Base-by-base conservation (phyloP, 2,113 vertebrate genomes). In the Pelobates fuscus region DNA sequence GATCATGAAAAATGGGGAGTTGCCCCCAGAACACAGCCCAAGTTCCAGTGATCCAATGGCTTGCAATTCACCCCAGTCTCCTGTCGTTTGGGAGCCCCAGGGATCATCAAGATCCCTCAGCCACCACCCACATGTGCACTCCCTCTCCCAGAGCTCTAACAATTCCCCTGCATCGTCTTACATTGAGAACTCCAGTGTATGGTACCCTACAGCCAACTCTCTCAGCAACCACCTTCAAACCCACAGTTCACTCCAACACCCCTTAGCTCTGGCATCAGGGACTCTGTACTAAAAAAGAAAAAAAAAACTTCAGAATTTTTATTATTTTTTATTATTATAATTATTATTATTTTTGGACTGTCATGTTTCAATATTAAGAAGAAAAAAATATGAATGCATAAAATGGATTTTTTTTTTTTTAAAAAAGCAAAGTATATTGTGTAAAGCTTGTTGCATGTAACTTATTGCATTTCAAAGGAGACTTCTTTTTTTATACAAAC, bases 381-480 rank as follows among this genome's bases (percentile, higher is more conserved):
- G 94, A 91, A 92, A 93, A 92, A 89, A 88, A 94, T 91, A 94
- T 87, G 91, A 94, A 94, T 92, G 91, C 88, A 88, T 91, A 89
- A 74, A 91, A 92, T 93, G 91, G 85, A 91, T 82, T 88, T 81
- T 88, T 81, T 86, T 81, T 92, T 94, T 88, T n/a, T n/a, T n/a
- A n/a, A n/a, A n/a, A 93, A 92, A 89, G 88, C 86, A 85, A 68
- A 91, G 92, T 90, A 93, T 93, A 95, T 91, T 92, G 94, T 96
- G 93, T 98, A 98, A 97, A 89, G 94, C 95, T 95, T 95, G 94
- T 99, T 98, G 95, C 96, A 98, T 99, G 96, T 98, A 98, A 98
- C 93, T 98, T 98, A 98, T 98, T 98, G 94, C 95, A 96, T 99
- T 97, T 97, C 93, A 94, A 91, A 94, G 90, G 90, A 93, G 89